Evolutionary conservation across 1,140 invertebrate species (phyloP), one percentile per base, ranked within the genome.

Genomic region (Drosophila parabipectinata): DNA sequence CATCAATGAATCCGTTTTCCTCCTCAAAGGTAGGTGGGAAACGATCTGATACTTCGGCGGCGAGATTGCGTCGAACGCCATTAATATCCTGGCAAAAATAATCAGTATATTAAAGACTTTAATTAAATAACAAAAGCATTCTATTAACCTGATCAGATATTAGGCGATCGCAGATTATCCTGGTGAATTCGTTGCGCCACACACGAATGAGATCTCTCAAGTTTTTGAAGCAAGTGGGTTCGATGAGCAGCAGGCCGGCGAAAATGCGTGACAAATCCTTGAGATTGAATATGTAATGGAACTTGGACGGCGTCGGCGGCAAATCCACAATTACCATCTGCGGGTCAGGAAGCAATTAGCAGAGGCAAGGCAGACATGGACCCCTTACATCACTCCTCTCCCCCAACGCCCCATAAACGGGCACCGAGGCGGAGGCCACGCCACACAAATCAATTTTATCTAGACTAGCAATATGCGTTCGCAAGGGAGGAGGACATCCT

Each of bases 211-310:
- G 94, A 39, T 96, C 94, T n/a, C 95, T 93, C 8, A 93, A 89
- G 32, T 93, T 93, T n/a, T 93, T 93, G 91, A 95, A 96, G 74
- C 94, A 93, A 30, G 92, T 92, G 0, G 96, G 94, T 48, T 95
- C 93, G 21, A 96, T 97, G 55, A 97, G 93, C 58, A 96, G 95
- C 64, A 98, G 84, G 3, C 97, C 97, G 39, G 95, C 95, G 63
- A 95, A 95, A 26, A 98, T 95, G 51, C 96, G 94, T 1, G 97
- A 97, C 50, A 98, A 92, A 93, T 98, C 97, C 67, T 97, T 94
- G 92, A 98, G 94, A 91, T 98, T 98, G 92, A 98, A 98, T 63
- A 98, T 97, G 92, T 98, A 98, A 92, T 98, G 97, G 92, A 98
- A 98, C 91, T 97, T 98, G 4, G 95, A 96, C 4, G 98, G 98